Evolutionary conservation across 2,113 vertebrate genomes (phyloP).

Genomic region (Phaetusa simplex): DNA sequence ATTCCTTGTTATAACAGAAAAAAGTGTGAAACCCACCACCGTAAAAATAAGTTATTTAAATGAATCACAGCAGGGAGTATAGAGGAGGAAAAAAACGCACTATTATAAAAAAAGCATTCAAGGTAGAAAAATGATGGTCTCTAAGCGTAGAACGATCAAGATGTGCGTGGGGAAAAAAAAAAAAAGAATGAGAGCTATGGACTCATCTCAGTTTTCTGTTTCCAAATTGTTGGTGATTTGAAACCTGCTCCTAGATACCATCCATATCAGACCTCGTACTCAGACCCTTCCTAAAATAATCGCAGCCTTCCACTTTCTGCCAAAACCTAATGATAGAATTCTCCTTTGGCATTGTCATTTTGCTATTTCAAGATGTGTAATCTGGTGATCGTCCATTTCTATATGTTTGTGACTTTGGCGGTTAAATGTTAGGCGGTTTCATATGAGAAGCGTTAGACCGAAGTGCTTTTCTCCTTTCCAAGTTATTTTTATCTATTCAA

Average conservation of each 20-base stretch:
- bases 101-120: not conserved
- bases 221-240: not conserved
- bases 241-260: not conserved
- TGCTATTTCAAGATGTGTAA: not conserved
- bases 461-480: not conserved
- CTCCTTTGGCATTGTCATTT: not conserved
- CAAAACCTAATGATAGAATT: not conserved
- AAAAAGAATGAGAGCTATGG: not conserved
- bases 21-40: not conserved
- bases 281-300: not conserved
- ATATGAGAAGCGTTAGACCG: not conserved
- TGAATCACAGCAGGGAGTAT: not conserved
- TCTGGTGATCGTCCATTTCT: not conserved
- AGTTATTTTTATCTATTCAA: not conserved
- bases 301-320: not conserved
- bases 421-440: not conserved
- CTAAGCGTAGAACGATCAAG: not conserved
- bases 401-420: not conserved
- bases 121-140: not conserved
- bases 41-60: constrained; percentile 17
- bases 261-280: not conserved
- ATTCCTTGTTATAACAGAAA: not conserved
- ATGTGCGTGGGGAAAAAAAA: not conserved
- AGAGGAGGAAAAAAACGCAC: not conserved
- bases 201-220: not conserved